Evolutionary conservation across 2,888 invertebrate genomes (phyloP), one percentile per base, ranked within the genome.

Genomic region (Esperia sulphurella): DNA sequence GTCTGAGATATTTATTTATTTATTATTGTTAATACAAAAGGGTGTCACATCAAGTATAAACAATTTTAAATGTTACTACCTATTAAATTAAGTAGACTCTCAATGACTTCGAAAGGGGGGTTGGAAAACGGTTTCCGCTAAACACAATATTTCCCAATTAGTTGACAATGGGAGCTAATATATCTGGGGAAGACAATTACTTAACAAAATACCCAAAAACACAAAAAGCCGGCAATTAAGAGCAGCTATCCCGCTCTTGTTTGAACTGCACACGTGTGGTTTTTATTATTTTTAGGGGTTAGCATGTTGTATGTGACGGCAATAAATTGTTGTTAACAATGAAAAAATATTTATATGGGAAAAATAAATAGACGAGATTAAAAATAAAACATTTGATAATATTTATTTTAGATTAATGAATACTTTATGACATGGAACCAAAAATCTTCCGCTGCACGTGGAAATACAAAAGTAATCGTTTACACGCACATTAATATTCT

Each of bases 101-200:
- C 30, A 43, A 43, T 43, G 31, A 33, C 10, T 43, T 10, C 43
- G 47, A 53, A 48, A n/a, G n/a, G 43, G 14, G 44, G 45, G 41
- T 44, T 42, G 14, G 40, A 55, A 44, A 38, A 49, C 44, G 51
- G 60, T 57, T 65, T 68, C 68, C 65, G 53, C 59, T 33, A 54
- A 38, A 44, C 29, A 13, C 33, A 37, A 46, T 13, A 30, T 48
- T 65, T 68, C 57, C 53, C 53, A 53, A 60, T 64, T 53, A 58
- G 54, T 58, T 40, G 42, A 67, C 64, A 65, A 71, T 64, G 53
- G 54, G 30, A 12, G 51, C 46, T 44, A 46, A 55, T 55, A 47
- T 53, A 53, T 51, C 52, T 46, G 51, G 41, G 46, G 53, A 52
- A 55, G 42, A 49, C 53, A 52, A 51, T 58, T 45, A 43, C 43